These are phyloP conservation scores for Eidolon dupreanum DNA, from an alignment of 2,797 vertebrate genomes.

Conservation along the genomic window DNA sequence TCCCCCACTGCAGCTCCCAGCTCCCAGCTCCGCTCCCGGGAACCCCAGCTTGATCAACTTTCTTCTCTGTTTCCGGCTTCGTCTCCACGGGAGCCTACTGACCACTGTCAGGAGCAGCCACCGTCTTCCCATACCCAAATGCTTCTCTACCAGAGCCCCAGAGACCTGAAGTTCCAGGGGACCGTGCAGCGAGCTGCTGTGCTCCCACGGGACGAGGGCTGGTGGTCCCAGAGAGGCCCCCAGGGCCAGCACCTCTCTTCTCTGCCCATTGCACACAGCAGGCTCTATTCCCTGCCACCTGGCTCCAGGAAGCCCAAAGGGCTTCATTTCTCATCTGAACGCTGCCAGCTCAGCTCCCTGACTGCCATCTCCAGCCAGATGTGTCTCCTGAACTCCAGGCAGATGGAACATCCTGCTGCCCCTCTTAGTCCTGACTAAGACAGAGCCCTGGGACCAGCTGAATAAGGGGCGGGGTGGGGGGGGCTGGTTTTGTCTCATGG, in stretches of 20 bases:
- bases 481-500: background rate
- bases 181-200: rapidly evolving
- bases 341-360: background rate
- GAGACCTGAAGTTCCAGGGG: too few species aligned
- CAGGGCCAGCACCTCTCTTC: rapidly evolving
- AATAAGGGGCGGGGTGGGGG: too few species aligned
- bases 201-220: rapidly evolving
- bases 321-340: background rate
- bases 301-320: background rate
- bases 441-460: background rate
- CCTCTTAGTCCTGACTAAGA: rapidly evolving
- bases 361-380: background rate
- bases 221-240: background rate
- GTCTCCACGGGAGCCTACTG: background rate
- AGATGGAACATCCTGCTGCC: rapidly evolving
- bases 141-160: background rate
- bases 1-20: too few species aligned
- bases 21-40: background rate
- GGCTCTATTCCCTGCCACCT: background rate
- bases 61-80: background rate
- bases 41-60: background rate
- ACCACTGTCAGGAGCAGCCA: too few species aligned
- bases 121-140: rapidly evolving
- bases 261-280: rapidly evolving
- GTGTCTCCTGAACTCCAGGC: background rate